A percentile compares a stretch with the other conserved stretches of the same genome.
These are phyloP conservation scores for Chamaedrilus cognettii DNA, from an alignment of 2,888 invertebrate species.

Conservation along the genomic window DNA sequence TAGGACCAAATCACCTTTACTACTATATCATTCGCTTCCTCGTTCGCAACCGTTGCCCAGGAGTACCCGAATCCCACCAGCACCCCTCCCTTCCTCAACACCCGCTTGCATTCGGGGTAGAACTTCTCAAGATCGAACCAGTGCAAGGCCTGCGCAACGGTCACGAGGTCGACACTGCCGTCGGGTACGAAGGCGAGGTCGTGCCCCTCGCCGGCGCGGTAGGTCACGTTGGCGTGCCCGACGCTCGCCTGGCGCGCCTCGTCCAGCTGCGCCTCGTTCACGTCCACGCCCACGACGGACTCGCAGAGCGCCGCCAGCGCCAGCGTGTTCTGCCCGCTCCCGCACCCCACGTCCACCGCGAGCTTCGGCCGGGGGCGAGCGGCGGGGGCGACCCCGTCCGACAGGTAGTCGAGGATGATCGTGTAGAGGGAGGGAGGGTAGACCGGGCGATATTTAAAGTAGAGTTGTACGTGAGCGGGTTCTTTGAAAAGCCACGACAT, in stretches of 20 bases:
- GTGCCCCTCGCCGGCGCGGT: slow-evolving; percentile 1
- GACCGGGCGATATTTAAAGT: no score
- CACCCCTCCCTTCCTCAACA: slow-evolving; percentile 59
- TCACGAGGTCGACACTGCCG: slow-evolving; percentile 48
- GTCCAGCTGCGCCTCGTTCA: slow-evolving; percentile 18
- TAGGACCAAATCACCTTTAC: no score
- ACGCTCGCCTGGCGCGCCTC: slow-evolving; percentile 12
- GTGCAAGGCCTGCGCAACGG: slow-evolving; percentile 59
- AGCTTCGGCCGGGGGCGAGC: no score
- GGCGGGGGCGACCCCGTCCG: no score
- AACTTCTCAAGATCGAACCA: slow-evolving; percentile 61
- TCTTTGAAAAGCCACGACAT: no score
- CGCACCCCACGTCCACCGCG: slow-evolving; percentile 23
- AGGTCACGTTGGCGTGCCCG: slow-evolving; percentile 1
- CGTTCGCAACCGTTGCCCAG: slow-evolving; percentile 33
- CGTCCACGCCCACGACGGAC: slow-evolving; percentile 17
- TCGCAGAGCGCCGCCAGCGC: slow-evolving; percentile 12
- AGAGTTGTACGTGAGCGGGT: no score
- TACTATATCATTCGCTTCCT: no score
- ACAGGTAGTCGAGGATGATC: no score
- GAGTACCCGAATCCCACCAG: slow-evolving; percentile 53
- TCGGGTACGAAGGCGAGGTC: slow-evolving; percentile 12
- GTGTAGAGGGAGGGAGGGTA: no score
- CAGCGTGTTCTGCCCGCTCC: slow-evolving; percentile 18
- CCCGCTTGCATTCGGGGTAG: slow-evolving; percentile 58